Base-by-base conservation (phyloP, 2,797 vertebrate species). In the Catamblyrhynchus diadema region DNA sequence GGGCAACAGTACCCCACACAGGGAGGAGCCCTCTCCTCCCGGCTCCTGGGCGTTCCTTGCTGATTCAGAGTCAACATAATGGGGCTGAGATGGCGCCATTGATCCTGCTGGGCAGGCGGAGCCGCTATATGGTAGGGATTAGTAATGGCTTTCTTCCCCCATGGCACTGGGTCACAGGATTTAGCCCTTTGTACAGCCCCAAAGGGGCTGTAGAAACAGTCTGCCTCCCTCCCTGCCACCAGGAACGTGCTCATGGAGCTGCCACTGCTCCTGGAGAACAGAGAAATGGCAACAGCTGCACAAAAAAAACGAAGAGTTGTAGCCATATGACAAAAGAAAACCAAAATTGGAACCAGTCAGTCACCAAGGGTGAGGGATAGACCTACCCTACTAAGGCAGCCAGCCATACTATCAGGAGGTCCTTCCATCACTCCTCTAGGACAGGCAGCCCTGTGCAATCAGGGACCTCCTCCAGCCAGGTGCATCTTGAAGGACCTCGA, bases 31-130 rank as follows among this genome's bases (percentile, higher is more conserved):
- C 59, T 95, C 74, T 93, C 71, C 90, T 95, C 86, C 77, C 66
- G 79, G 73, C 53, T 88, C 83, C 62, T 64, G 50, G 90, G 91
- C 57, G 41, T 84, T 95, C 70, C 84, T 93, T 6, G 5, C 85
- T 95, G 87, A 94, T 95, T 94, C 86, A 88, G 72, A 94, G 93
- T 95, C 86, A 90, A 94, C 91, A 94, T 90, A 93, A 96, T 95
- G 71, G 88, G 86, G 78, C 87, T 4, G 74, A 93, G 93, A 90
- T 95, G 96, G 95, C 74, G 88, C 95, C 95, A 78, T 91, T 61
- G 85, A 94, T 95, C 94, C 92, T 89, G 92, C 78, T 84, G 95
- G 89, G 87, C 95, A 95, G 95, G 96, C 22, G 30, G 87, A 93
- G 82, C 86, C 3, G 5, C 75, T 86, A 48, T 60, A 47, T 6